Evolutionary conservation across 2,797 vertebrate genomes (phyloP).

Genomic region (Pteropus rufus): DNA sequence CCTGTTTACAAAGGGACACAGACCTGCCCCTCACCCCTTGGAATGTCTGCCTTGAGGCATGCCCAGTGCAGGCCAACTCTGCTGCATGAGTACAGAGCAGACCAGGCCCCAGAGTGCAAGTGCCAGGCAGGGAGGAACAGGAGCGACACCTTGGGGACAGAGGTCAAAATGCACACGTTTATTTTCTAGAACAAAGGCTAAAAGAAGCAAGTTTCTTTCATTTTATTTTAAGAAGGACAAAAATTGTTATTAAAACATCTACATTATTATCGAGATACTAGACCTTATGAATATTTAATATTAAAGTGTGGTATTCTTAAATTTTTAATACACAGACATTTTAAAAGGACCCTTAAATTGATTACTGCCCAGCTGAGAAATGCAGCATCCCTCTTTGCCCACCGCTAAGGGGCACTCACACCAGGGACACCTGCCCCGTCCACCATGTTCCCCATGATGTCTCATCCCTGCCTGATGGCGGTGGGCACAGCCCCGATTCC

Average conservation of each 20-base stretch:
- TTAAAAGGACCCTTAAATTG: constrained; percentile 81
- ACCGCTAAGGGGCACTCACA: background rate
- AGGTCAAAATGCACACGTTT: constrained; percentile 83
- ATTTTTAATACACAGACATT: constrained; percentile 86
- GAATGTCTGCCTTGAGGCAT: background rate
- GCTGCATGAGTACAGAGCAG: background rate
- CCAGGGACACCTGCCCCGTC: background rate
- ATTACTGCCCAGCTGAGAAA: constrained; percentile 81
- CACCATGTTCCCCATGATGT: fast-evolving
- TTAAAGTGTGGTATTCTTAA: constrained; percentile 89
- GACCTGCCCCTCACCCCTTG: background rate
- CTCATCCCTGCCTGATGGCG: background rate
- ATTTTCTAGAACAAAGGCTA: constrained; percentile 86
- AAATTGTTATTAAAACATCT: constrained; percentile 87
- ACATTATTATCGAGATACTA: constrained; percentile 87
- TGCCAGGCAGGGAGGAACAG: constrained; percentile 16
- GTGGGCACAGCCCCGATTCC: background rate
- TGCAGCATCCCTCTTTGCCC: constrained; percentile 75
- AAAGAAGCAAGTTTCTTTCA: constrained; percentile 82
- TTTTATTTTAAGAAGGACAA: constrained; percentile 85
- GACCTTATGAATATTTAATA: constrained; percentile 87
- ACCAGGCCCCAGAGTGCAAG: background rate
- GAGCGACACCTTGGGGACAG: constrained; percentile 60
- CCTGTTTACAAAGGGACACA: background rate
- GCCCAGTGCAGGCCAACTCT: background rate